phyloP scores from a whole-genome alignment of 23 tunicate genomes.

The Diplosoma virens region DNA sequence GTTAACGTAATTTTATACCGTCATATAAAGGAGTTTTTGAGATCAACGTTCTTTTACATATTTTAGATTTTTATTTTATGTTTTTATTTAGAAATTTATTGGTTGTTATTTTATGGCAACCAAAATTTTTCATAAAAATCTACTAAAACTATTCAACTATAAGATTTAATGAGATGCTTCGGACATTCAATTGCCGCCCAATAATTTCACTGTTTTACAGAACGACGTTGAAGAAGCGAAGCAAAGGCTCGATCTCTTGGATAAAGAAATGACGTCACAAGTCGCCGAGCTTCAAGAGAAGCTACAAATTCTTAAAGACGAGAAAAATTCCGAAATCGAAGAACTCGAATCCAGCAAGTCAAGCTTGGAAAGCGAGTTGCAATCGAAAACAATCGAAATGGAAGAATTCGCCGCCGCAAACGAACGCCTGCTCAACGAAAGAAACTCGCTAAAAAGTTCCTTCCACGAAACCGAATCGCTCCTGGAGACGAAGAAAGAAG shows the following conservation, averaged over 20 bases:
- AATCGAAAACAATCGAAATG: neutral
- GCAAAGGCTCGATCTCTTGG: neutral
- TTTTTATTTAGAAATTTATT: too few species aligned
- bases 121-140: too few species aligned
- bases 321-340: neutral
- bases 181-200: too few species aligned
- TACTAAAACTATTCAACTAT: too few species aligned
- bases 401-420: neutral
- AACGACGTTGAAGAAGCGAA: neutral
- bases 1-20: too few species aligned
- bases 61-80: too few species aligned
- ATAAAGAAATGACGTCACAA: neutral
- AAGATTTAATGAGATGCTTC: too few species aligned
- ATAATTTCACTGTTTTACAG: slow-evolving; percentile 9
- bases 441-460: neutral
- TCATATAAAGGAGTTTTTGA: too few species aligned
- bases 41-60: too few species aligned
- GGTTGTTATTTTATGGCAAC: too few species aligned
- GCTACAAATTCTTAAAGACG: neutral
- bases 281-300: slow-evolving; percentile 1
- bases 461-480: neutral
- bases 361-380: neutral
- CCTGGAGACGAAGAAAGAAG: neutral
- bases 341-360: neutral
- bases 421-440: neutral